Evolutionary conservation across 2,113 vertebrate species (phyloP).

Genomic region (Heliornis fulica): DNA sequence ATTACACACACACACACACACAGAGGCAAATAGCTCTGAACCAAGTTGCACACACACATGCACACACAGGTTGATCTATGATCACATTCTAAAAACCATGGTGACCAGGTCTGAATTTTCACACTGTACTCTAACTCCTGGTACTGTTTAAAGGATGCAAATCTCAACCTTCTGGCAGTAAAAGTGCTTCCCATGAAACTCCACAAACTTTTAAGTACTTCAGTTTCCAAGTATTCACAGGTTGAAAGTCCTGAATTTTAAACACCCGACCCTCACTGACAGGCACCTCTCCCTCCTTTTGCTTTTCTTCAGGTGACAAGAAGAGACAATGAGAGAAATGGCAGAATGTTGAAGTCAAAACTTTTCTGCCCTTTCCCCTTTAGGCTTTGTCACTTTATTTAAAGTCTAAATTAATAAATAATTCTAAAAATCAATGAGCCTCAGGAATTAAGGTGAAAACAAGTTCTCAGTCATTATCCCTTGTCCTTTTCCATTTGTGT

Average conservation of each 20-base stretch:
- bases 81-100: not conserved
- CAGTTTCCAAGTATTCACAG: not conserved
- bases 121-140: not conserved
- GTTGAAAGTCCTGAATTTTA: not conserved
- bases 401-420: not conserved
- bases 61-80: no score
- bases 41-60: no score
- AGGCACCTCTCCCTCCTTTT: not conserved
- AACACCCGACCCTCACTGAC: not conserved
- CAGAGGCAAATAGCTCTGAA: no score
- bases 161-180: not conserved
- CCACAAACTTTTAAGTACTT: not conserved
- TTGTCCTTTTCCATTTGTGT: not conserved
- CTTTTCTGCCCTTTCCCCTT: not conserved
- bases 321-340: not conserved
- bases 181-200: not conserved
- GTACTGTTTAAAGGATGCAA: not conserved
- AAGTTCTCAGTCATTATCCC: not conserved
- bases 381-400: not conserved
- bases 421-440: not conserved
- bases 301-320: not conserved
- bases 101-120: accelerated
- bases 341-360: not conserved
- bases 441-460: not conserved
- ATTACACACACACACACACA: no score